Evolutionary conservation across 2,113 vertebrate genomes (phyloP), one percentile per base, ranked within the genome.

Genomic region (Phainopepla nitens): DNA sequence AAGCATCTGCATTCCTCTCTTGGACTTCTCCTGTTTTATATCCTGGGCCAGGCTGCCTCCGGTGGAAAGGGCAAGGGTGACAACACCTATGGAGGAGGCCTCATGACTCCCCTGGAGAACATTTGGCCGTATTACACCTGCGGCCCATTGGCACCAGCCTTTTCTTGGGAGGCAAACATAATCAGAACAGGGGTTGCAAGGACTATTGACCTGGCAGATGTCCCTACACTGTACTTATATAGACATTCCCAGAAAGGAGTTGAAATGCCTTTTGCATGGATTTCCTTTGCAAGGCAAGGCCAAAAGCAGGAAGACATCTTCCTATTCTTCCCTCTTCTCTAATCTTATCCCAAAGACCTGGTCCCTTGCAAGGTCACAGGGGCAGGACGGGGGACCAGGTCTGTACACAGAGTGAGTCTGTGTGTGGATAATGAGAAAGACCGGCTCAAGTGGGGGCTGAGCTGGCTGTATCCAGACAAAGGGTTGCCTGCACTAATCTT

Each of bases 1-100:
- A n/a, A 7, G 4, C 11, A 62, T 23, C 29, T 69, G 12, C 2
- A 23, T 54, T 94, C 20, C 7, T 68, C 22, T 61, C 21, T 21
- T 13, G 29, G 58, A 15, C 10, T 89, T 35, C 13, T 82, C 7
- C 11, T 31, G 14, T 15, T 68, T 91, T 69, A 54, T 72, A 56
- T 91, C 33, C 24, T 70, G 70, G 35, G 16, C 11, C 18, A 87
- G 17, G 15, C 23, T 93, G 75, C 57, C 53, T 88, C 70, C 28
- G 61, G 50, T 62, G 51, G 88, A 93, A 77, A 17, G 8, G 9
- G 4, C 9, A 87, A 47, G 35, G 10, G 9, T 91, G 57, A 20
- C 70, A 76, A 19, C 1, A 1, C 1, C 24, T 71, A 1, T 29
- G 17, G n/a, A 31, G 14, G 4, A 6, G 36, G 14, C 15, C 22